A percentile compares a stretch with the other conserved stretches of the same genome.
Conservation (phyloP, 2,797 vertebrate species). For the Atherinosoma microstoma region DNA sequence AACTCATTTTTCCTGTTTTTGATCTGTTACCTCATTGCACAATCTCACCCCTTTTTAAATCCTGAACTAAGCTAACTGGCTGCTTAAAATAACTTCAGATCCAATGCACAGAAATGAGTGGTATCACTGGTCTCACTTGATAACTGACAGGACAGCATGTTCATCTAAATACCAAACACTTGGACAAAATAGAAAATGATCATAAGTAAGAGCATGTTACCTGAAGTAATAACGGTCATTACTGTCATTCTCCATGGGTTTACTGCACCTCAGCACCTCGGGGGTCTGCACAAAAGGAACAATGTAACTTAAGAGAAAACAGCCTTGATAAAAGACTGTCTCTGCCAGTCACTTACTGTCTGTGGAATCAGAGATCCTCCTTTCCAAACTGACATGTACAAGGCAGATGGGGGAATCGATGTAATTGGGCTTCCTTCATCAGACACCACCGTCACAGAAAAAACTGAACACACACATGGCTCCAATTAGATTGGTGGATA, state of each 20-base stretch:
- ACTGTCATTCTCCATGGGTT: conserved; percentile 85
- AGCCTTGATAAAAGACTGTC: not conserved
- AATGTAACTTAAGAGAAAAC: not conserved
- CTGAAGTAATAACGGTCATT: conserved; percentile 91
- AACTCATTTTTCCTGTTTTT: not conserved
- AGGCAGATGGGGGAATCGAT: conserved; percentile 82
- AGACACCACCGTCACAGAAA: conserved; percentile 89
- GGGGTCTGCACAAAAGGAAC: conserved; percentile 74
- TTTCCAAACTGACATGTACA: conserved; percentile 90
- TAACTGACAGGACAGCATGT: not conserved
- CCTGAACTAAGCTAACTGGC: not conserved
- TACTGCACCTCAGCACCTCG: conserved; percentile 85
- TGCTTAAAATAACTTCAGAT: not conserved
- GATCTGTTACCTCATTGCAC: not conserved
- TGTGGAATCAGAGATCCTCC: conserved; percentile 52
- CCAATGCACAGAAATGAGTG: not conserved
- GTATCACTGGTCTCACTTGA: not conserved
- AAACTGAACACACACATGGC: conserved; percentile 80
- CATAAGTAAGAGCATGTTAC: conserved; percentile 68
- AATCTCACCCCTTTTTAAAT: not conserved
- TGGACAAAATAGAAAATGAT: not conserved
- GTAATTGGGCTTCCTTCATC: conserved; percentile 88
- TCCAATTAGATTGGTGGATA: not conserved
- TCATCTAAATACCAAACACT: not conserved
- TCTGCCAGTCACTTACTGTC: conserved; percentile 77